Evolutionary conservation across 2,888 invertebrate species (phyloP).

Genomic region (Pardosa pseudoannulata): DNA sequence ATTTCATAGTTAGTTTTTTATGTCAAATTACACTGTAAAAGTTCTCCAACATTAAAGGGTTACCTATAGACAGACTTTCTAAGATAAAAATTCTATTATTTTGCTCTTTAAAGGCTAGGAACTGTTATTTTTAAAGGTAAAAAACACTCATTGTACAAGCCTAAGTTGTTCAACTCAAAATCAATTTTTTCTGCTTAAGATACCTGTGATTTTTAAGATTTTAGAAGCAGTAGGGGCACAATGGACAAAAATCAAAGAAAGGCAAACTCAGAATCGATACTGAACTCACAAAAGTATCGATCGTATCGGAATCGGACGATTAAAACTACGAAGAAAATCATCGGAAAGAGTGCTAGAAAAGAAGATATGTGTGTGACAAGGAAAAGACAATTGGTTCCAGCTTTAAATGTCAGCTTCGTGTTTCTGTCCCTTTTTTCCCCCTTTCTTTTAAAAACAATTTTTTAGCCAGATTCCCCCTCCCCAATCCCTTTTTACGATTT

Average conservation of each 20-base stretch:
- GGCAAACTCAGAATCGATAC: conserved; percentile 3
- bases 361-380: not conserved
- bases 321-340: conserved; percentile 15
- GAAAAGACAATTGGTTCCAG: not conserved
- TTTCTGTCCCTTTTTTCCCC: not conserved
- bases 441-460: too few species aligned
- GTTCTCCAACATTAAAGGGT: too few species aligned
- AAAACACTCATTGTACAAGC: too few species aligned
- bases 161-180: not conserved
- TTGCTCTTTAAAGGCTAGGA: too few species aligned
- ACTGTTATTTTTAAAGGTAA: too few species aligned
- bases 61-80: too few species aligned
- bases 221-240: not conserved
- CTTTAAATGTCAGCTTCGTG: not conserved
- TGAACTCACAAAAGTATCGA: conserved; percentile 12
- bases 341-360: not conserved
- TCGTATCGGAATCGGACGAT: conserved; percentile 6
- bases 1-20: too few species aligned
- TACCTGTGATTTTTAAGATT: not conserved
- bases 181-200: not conserved
- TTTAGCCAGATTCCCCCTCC: too few species aligned
- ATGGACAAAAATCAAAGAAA: not conserved
- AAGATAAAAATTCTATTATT: too few species aligned
- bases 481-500: too few species aligned
- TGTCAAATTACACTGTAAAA: too few species aligned